Base-by-base conservation (phyloP, 1,140 invertebrate species). In the Prorops nasuta region DNA sequence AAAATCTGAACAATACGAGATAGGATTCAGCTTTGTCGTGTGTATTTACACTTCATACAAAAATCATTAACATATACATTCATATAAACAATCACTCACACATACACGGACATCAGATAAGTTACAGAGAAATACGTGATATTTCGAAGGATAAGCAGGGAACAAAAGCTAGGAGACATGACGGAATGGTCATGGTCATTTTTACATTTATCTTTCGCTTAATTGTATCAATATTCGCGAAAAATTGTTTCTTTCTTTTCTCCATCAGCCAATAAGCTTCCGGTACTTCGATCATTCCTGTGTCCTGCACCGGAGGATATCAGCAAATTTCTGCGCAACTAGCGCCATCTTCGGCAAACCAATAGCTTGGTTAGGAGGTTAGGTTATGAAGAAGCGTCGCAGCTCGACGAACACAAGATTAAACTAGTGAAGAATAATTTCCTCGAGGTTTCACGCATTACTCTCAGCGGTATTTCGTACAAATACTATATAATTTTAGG, bases 121-220 rank as follows among this genome's bases (percentile, higher is more conserved):
- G 18, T 16, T 53, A 53, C 38, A 61, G 48, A 56, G 54, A 54
- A 61, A 63, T 63, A 65, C 60, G 61, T 61, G 56, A 65, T 61
- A 63, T 51, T 63, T 65, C 51, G 58, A 55, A 56, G 56, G 55
- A 64, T 60, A 55, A 58, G n/a, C 48, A 51, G 43, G 51, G 35
- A 56, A 50, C 40, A 59, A 44, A 49, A 46, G 49, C 58, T 64
- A 63, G 56, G 43, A 50, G 56, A 50, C 14, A 60, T 38, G 38
- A 58, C 45, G 21, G 32, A 31, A 45, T 45, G 17, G 8, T 50
- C 45, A 44, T 42, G n/a, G 28, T 43, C 42, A 42, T 50, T 35
- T 45, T 14, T 35, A 35, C 16, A 36, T 36, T 37, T 47, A 20
- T 51, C n/a, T 40, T 51, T 39, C 16, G 43, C 16, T 39, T 2